Conservation (phyloP, 2,888 invertebrate species). For the Cosmopolites sordidus region DNA sequence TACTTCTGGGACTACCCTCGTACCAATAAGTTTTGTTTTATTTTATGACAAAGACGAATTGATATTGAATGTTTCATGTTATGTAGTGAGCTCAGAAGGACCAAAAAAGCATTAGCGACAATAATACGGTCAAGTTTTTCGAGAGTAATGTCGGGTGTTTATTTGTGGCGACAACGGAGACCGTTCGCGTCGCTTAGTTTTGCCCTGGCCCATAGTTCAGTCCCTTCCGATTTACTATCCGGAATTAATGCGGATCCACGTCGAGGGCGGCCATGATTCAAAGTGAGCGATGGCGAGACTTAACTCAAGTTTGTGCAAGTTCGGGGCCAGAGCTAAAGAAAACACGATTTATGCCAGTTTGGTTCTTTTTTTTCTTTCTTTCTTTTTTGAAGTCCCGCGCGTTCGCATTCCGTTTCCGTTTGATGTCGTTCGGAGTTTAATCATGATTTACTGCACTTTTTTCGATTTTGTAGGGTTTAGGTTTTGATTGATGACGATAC, state of each 20-base stretch:
- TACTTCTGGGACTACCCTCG: no score
- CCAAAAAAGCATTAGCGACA: no score
- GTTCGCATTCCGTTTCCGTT: no score
- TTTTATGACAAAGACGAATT: no score
- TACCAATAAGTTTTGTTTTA: no score
- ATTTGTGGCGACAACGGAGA: constrained; percentile 11
- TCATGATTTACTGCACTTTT: constrained; percentile 42
- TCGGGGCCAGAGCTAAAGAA: constrained; percentile 44
- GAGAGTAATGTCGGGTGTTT: constrained; percentile 6
- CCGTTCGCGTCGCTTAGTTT: constrained; percentile 25
- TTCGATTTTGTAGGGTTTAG: not conserved
- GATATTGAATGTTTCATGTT: no score
- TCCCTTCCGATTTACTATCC: constrained; percentile 26
- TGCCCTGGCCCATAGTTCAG: constrained; percentile 16
- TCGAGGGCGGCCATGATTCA: constrained; percentile 48
- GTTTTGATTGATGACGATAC: not conserved
- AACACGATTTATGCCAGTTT: constrained; percentile 47
- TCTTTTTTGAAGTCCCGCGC: no score
- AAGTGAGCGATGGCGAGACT: constrained; percentile 50
- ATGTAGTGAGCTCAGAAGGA: no score
- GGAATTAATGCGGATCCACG: constrained; percentile 47
- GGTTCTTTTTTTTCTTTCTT: constrained; percentile 42
- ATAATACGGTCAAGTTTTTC: no score
- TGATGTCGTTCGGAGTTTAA: constrained; percentile 49
- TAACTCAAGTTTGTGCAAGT: constrained; percentile 48